Evolutionary conservation across 2,888 invertebrate genomes (phyloP), one percentile per base, ranked within the genome.

Genomic region (Latrodectus hesperus): DNA sequence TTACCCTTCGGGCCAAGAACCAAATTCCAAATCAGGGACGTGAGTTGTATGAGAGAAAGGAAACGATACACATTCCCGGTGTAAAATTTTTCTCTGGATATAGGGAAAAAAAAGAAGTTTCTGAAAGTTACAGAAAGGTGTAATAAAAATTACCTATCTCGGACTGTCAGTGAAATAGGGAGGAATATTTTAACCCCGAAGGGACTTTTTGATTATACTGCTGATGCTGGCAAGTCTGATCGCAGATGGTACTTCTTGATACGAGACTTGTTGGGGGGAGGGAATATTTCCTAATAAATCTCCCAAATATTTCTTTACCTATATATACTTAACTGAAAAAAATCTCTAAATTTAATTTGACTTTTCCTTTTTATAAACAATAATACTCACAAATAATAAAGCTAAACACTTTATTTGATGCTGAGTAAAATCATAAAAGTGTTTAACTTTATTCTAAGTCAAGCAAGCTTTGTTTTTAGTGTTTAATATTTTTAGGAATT

Each of bases 11-110:
- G 12, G 75, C 74, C 74, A 75, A 75, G 75, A 70, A 68, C 75
- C 51, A 68, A 82, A 82, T 82, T 82, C 82, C 75, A 68, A 12
- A 68, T 74, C 17, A 16, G 38, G 53, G 68, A 82, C 82, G 82
- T 82, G 82, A 75, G 74, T 16, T 67, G 81, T n/a, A 26, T 81
- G 72, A 52, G 26, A 60, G 67, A 76, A 70, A 53, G 26, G 9
- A 64, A 16, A 55, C 16, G 22, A 53, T 77, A 49, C 64, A 38
- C 38, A 38, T 38, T 38, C 38, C 1, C 6, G 1, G 38, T 38
- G 38, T 38, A 38, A 38, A 38, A 38, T 38, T 38, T 38, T 38
- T 6, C 38, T 3, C 38, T 38, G 38, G 60, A 16, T 60, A 60
- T 16, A 60, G 16, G 60, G 60, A n/a, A 60, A 60, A 60, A 60